phyloP scores from a whole-genome alignment of 2,113 vertebrate species.

The Cynocephalus volans region DNA sequence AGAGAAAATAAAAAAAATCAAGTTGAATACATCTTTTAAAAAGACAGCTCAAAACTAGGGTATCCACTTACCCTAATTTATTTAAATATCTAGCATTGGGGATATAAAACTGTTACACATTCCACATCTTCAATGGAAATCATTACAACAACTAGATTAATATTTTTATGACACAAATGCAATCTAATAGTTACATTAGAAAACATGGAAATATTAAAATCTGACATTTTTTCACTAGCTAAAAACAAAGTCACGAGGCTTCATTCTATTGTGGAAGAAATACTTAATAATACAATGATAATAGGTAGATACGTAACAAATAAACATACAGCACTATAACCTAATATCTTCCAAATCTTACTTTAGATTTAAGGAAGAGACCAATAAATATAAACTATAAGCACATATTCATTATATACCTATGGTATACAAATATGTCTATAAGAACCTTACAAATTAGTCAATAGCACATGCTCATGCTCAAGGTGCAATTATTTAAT shows the following conservation, averaged over 20 bases:
- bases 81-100: slow-evolving; percentile 32
- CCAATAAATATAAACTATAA: slow-evolving; percentile 15
- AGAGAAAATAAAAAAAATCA: slow-evolving; percentile 72
- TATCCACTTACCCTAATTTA: slow-evolving; percentile 18
- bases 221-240: slow-evolving; percentile 38
- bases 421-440: background rate
- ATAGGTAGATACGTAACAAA: slow-evolving; percentile 35
- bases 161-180: slow-evolving; percentile 40
- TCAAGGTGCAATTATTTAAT: background rate
- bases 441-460: slow-evolving; percentile 19
- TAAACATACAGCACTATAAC: background rate
- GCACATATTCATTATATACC: background rate
- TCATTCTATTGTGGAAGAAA: slow-evolving; percentile 4
- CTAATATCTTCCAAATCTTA: slow-evolving; percentile 26
- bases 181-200: slow-evolving; percentile 29
- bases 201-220: slow-evolving; percentile 48
- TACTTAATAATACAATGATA: background rate
- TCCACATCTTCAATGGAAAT: slow-evolving; percentile 31
- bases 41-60: background rate
- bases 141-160: background rate
- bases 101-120: slow-evolving; percentile 31
- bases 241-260: slow-evolving; percentile 33
- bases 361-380: slow-evolving; percentile 61
- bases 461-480: background rate
- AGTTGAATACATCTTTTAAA: slow-evolving; percentile 37